Base-by-base conservation (phyloP, 2,113 vertebrate species). In the Copsychus sechellarum region DNA sequence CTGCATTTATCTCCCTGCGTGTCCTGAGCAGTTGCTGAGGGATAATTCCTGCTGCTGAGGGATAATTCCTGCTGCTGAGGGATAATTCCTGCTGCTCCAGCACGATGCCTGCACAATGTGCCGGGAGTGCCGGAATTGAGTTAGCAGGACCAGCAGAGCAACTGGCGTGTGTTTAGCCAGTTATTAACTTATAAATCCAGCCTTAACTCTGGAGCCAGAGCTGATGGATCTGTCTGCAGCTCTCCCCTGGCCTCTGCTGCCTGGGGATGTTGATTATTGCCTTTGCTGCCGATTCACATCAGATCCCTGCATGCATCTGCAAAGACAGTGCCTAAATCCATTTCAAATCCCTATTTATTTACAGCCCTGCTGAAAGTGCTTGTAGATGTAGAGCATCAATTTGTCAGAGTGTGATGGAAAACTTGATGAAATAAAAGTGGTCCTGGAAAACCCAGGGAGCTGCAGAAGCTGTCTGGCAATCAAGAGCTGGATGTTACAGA, bases 161-260 rank as follows among this genome's bases (percentile, higher is more conserved):
- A 76, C 81, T 45, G 76, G 86, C 18, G 1, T 87, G 81, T 53
- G 54, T 57, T 85, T 1, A 24, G 47, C 84, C 58, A 34, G 71
- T 31, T 81, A 93, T 90, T 93, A 86, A 31, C 42, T 80, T 69
- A 51, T 70, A 73, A 91, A 93, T 25, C 34, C 56, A 88, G 81
- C 56, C 56, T 66, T 60, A 50, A 50, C 70, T 36, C 85, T 83
- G 92, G 96, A 96, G 95, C 95, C 96, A 95, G 93, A 60, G 84
- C 90, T 73, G 74, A 86, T 54, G 38, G 92, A 90, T 88, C 62
- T 58, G 95, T 93, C 95, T 94, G 90, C 81, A 73, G 90, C 62
- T 66, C 85, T 93, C 53, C 76, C 34, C 45, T 2, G 8, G 65
- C 53, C 67, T 45, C 80, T 2, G 73, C 57, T 69, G 79, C 58